Percentiles rank a stretch among this genome's conserved stretches.
Evolutionary conservation across 2,113 vertebrate genomes (phyloP).

Genomic region (Saccopteryx bilineata): DNA sequence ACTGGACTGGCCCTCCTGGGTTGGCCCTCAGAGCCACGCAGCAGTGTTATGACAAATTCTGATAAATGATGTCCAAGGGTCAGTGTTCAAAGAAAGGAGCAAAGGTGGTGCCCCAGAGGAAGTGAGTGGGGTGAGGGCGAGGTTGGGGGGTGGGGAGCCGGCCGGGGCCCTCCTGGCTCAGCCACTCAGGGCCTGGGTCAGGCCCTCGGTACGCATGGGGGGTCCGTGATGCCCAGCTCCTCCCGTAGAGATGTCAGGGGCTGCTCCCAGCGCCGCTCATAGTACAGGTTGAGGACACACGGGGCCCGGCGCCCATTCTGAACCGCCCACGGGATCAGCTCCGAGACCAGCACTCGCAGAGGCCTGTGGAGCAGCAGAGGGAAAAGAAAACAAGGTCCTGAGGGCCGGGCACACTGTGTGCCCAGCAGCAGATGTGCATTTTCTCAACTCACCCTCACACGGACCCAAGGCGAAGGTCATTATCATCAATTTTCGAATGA

Average conservation of each 20-base stretch:
- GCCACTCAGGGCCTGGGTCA: neutral
- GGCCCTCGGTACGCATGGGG: slow-evolving; percentile 39
- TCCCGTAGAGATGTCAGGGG: slow-evolving; percentile 90
- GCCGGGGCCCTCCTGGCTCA: too few relatives aligned
- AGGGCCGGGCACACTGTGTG: fast-evolving
- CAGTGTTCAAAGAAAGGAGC: slow-evolving; percentile 33
- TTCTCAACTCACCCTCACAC: neutral
- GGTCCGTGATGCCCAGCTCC: slow-evolving; percentile 93
- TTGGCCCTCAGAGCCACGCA: neutral
- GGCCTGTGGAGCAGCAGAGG: slow-evolving; percentile 84
- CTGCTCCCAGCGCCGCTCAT: slow-evolving; percentile 96
- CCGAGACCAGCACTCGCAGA: slow-evolving; percentile 87
- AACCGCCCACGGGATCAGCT: slow-evolving; percentile 95
- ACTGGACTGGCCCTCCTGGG: neutral
- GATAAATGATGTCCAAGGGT: neutral
- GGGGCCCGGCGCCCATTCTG: slow-evolving; percentile 88
- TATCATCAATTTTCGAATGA: neutral
- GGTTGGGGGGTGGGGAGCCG: neutral
- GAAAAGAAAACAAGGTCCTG: neutral
- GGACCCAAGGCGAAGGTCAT: neutral
- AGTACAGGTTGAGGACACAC: slow-evolving; percentile 94
- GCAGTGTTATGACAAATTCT: neutral
- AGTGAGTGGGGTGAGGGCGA: fast-evolving
- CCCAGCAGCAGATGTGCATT: neutral
- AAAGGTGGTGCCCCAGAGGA: neutral